These are phyloP conservation scores for Sogatella furcifera DNA, from an alignment of 1,140 invertebrate species.

Conservation along the genomic window DNA sequence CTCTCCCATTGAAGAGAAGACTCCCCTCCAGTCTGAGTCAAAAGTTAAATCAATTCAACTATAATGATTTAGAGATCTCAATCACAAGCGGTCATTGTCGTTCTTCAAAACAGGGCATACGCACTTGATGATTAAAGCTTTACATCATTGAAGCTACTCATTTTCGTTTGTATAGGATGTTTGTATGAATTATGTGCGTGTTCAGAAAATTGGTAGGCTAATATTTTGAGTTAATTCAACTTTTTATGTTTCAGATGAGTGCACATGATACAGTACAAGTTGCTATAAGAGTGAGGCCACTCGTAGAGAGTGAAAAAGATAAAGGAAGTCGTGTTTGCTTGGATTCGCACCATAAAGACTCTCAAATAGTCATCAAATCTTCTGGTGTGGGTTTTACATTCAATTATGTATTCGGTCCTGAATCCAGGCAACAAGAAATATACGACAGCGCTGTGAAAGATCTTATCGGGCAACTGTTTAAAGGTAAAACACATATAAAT, in stretches of 20 bases:
- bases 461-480: slow-evolving; percentile 4
- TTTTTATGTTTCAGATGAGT: neutral
- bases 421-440: neutral
- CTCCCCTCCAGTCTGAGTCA: too few species aligned
- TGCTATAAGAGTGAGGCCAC: slow-evolving; percentile 5
- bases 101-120: too few species aligned
- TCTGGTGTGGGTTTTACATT: slow-evolving; percentile 1
- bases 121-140: too few species aligned
- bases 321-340: slow-evolving; percentile 4
- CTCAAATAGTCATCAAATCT: slow-evolving; percentile 5
- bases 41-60: too few species aligned
- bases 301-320: neutral
- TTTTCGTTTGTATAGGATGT: too few species aligned
- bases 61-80: too few species aligned
- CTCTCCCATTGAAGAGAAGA: too few species aligned
- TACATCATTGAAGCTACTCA: too few species aligned
- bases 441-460: slow-evolving; percentile 3
- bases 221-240: too few species aligned
- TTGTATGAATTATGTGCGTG: too few species aligned
- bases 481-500: neutral
- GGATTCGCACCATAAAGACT: neutral
- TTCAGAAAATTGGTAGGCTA: too few species aligned
- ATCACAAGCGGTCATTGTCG: too few species aligned
- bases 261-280: slow-evolving; percentile 4
- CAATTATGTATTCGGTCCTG: slow-evolving; percentile 7